Percentiles rank a stretch among this genome's conserved stretches.
Conservation (phyloP, 2,888 invertebrate species). For the Stenolophus ochropezus region DNA sequence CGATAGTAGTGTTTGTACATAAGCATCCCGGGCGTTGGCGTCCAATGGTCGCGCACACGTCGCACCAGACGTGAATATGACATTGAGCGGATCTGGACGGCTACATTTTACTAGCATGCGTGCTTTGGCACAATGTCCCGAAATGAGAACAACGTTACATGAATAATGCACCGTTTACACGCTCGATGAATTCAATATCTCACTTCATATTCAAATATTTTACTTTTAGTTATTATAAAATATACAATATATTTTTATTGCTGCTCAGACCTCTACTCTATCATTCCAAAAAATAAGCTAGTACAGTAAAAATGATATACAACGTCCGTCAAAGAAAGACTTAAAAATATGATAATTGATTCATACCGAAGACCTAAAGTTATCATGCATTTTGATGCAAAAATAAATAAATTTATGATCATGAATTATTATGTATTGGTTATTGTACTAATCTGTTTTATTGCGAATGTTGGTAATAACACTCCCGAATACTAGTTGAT, state of each 20-base stretch:
- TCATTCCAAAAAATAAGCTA: not conserved
- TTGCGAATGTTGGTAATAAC: too few relatives aligned
- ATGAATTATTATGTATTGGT: too few relatives aligned
- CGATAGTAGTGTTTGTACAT: not conserved
- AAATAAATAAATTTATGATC: too few relatives aligned
- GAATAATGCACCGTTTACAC: constrained; percentile 38
- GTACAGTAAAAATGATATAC: too few relatives aligned
- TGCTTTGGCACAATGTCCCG: constrained; percentile 52
- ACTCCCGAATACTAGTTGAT: too few relatives aligned
- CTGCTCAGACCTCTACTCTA: not conserved
- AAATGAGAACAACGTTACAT: constrained; percentile 47
- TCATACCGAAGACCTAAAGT: too few relatives aligned
- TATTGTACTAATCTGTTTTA: too few relatives aligned
- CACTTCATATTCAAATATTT: not conserved
- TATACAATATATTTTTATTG: not conserved
- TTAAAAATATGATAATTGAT: too few relatives aligned
- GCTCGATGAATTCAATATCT: not conserved
- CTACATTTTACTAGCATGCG: constrained; percentile 27
- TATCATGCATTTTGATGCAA: too few relatives aligned
- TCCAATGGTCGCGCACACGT: constrained; percentile 20
- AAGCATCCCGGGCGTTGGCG: not conserved
- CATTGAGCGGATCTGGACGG: constrained; percentile 35
- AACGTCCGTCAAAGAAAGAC: too few relatives aligned
- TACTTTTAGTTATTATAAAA: not conserved
- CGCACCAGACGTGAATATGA: constrained; percentile 31